A percentile compares a stretch with the other conserved stretches of the same genome.
Evolutionary conservation across 1,140 invertebrate genomes (phyloP).

Genomic region (Panagrolaimus sp.): DNA sequence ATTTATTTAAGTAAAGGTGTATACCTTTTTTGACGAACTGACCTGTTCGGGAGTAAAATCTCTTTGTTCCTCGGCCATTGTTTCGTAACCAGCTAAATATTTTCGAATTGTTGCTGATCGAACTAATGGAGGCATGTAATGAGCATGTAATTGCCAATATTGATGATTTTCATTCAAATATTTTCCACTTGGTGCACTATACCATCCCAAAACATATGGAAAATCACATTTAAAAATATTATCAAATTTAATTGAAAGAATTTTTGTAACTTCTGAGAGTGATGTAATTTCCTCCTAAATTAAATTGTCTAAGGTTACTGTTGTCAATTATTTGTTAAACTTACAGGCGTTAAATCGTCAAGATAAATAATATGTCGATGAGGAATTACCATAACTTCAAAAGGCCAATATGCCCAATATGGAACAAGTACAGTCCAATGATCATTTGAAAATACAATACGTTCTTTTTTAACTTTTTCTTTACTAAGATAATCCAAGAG

Average conservation of each 20-base stretch:
- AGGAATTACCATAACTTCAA: conserved; percentile 86
- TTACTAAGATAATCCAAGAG: conserved; percentile 76
- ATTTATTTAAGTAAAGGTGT: background rate
- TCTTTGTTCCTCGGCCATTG: conserved; percentile 14
- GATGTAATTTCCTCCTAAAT: background rate
- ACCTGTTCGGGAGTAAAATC: conserved; percentile 23
- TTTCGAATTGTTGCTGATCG: conserved; percentile 87
- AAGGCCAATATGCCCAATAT: conserved; percentile 91
- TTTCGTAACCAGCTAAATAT: conserved; percentile 77
- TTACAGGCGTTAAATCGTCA: conserved; percentile 24
- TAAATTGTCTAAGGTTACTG: background rate
- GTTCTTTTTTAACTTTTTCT: conserved; percentile 72
- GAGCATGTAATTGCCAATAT: conserved; percentile 87
- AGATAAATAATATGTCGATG: conserved; percentile 68
- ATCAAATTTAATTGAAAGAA: conserved; percentile 82
- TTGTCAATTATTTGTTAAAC: conserved; percentile 60
- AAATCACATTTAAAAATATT: conserved; percentile 88
- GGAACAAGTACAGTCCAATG: conserved; percentile 87
- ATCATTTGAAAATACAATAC: conserved; percentile 75
- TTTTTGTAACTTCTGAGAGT: conserved; percentile 77
- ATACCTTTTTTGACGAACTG: background rate
- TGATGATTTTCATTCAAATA: conserved; percentile 64
- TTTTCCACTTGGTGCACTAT: conserved; percentile 82
- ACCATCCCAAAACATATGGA: conserved; percentile 97
- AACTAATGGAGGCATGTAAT: conserved; percentile 83